phyloP scores from a whole-genome alignment of 2,797 vertebrate species.

The Hapalemur alaotrensis region DNA sequence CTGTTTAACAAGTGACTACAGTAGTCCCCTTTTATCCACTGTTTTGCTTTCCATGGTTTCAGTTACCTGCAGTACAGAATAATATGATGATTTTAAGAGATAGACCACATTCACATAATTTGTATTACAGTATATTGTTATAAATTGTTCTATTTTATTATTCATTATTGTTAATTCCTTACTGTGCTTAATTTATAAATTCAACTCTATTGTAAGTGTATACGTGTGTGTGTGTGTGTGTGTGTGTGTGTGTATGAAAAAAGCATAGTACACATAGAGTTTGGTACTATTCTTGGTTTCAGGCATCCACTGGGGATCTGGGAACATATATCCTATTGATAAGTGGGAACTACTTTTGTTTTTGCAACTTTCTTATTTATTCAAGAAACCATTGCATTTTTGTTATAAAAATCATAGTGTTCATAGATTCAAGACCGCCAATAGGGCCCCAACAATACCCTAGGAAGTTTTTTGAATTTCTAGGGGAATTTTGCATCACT shows the following conservation, averaged over 20 bases:
- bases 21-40: background rate
- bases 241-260: background rate
- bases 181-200: background rate
- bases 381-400: background rate
- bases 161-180: background rate
- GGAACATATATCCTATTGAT: background rate
- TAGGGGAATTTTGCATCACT: background rate
- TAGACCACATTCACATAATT: background rate
- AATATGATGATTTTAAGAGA: background rate
- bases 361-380: background rate
- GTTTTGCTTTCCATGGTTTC: background rate
- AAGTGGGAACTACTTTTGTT: background rate
- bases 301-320: background rate
- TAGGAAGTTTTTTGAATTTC: conserved; percentile 19
- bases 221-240: no score
- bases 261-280: background rate
- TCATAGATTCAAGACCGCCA: background rate
- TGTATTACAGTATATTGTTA: no score
- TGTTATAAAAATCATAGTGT: background rate
- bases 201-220: background rate
- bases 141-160: background rate
- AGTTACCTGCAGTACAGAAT: background rate
- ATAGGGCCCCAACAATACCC: background rate
- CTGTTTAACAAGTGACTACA: background rate
- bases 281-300: background rate